phyloP scores from a whole-genome alignment of 1,140 invertebrate species.

The Drosophila sturtevanti region DNA sequence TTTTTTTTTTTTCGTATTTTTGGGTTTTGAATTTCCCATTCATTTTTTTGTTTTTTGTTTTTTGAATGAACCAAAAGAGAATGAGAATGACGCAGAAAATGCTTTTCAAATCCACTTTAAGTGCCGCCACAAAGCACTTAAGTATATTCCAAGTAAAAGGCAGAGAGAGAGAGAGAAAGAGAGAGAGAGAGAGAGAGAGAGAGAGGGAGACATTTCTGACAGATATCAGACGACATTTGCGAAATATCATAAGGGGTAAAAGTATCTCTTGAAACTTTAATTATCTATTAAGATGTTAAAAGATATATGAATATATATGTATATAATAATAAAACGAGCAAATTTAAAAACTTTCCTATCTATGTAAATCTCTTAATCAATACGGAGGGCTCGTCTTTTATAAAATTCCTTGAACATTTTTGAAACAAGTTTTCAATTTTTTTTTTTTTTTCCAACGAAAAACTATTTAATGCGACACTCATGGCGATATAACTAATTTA shows the following conservation, averaged over 20 bases:
- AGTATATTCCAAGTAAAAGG: background rate
- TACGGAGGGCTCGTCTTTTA: slow-evolving; percentile 33
- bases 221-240: slow-evolving; percentile 29
- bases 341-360: slow-evolving; percentile 28
- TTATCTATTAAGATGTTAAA: too few species aligned
- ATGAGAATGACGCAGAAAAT: slow-evolving; percentile 33
- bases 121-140: background rate
- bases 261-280: slow-evolving; percentile 1
- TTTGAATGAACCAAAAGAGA: slow-evolving; percentile 44
- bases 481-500: slow-evolving; percentile 75
- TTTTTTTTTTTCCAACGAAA: slow-evolving; percentile 19
- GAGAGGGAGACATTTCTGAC: slow-evolving; percentile 10
- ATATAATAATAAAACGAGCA: too few species aligned
- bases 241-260: slow-evolving; percentile 25
- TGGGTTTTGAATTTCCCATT: slow-evolving; percentile 66
- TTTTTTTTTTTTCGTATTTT: slow-evolving; percentile 34
- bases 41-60: slow-evolving; percentile 43
- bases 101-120: slow-evolving; percentile 5
- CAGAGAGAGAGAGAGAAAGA: too few species aligned
- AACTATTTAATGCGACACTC: slow-evolving; percentile 66
- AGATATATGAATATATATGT: too few species aligned
- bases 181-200: too few species aligned
- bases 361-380: slow-evolving; percentile 10
- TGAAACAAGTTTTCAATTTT: slow-evolving; percentile 34
- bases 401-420: slow-evolving; percentile 16